Evolutionary conservation across 2,113 vertebrate genomes (phyloP).

Genomic region (Sinocyclocheilus rhinocerous): DNA sequence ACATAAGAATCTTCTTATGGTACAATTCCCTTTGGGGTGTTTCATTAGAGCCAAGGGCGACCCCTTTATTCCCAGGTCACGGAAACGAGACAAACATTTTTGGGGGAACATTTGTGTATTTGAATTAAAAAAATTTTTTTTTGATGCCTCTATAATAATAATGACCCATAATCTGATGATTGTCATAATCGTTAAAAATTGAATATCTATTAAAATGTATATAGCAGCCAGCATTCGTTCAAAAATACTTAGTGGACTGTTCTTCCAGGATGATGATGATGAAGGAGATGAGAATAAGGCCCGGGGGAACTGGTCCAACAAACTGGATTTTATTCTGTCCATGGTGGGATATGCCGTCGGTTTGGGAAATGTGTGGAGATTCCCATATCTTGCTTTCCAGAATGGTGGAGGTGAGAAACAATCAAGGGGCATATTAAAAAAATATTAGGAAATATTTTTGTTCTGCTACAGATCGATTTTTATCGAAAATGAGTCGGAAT

Average conservation of each 20-base stretch:
- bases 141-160: not conserved
- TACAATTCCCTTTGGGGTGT: slow-evolving; percentile 59
- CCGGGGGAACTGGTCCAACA: slow-evolving; percentile 98
- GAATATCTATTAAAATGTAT: not conserved
- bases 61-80: not conserved
- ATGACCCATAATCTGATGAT: not conserved
- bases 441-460: not conserved
- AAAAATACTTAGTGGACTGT: slow-evolving; percentile 22
- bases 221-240: not conserved
- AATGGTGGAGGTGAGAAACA: slow-evolving; percentile 94
- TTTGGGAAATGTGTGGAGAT: slow-evolving; percentile 99
- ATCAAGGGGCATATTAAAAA: not conserved
- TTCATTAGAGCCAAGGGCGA: slow-evolving; percentile 25
- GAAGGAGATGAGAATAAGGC: slow-evolving; percentile 99
- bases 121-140: too few species aligned
- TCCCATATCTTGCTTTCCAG: slow-evolving; percentile 98
- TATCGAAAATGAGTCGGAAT: not conserved
- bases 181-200: not conserved
- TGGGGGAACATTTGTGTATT: too few species aligned
- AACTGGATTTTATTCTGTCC: slow-evolving; percentile 99
- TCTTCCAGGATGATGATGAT: slow-evolving; percentile 70
- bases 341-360: slow-evolving; percentile 99
- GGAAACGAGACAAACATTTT: too few species aligned
- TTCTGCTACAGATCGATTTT: not conserved
- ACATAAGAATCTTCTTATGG: slow-evolving; percentile 64